Evolutionary conservation across 2,113 vertebrate species (phyloP).

Genomic region (Baryphthengus martii): DNA sequence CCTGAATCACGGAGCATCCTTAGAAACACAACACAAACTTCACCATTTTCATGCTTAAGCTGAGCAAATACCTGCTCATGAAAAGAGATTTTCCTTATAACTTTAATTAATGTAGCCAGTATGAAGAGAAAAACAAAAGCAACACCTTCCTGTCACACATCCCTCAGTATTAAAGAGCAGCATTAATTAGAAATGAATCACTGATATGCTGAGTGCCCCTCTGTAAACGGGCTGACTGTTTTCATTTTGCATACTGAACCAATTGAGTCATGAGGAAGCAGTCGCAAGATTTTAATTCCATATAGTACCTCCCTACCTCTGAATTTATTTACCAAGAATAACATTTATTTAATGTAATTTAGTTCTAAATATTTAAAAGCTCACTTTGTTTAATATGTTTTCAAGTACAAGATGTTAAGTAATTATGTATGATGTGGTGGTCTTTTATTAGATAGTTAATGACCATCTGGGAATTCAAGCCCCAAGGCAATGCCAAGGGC

Average conservation of each 20-base stretch:
- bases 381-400: conserved; percentile 77
- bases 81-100: not conserved
- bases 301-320: conserved; percentile 61
- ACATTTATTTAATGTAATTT: conserved; percentile 76
- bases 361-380: conserved; percentile 74
- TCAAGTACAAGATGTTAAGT: conserved; percentile 73
- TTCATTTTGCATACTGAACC: not conserved
- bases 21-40: not conserved
- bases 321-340: conserved; percentile 73
- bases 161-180: not conserved
- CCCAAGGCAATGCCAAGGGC: conserved; percentile 63
- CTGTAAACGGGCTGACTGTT: conserved; percentile 44
- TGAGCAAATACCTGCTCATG: not conserved
- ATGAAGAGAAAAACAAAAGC: not conserved
- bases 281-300: conserved; percentile 65
- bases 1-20: not conserved
- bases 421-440: conserved; percentile 74
- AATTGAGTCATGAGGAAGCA: conserved; percentile 30
- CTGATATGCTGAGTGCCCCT: not conserved
- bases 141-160: not conserved
- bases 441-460: conserved; percentile 75
- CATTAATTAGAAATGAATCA: conserved; percentile 2
- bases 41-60: not conserved
- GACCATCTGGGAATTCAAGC: conserved; percentile 74
- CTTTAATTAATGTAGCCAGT: not conserved